Evolutionary conservation across 1,140 invertebrate species (phyloP).

Genomic region (Apis cerana): DNA sequence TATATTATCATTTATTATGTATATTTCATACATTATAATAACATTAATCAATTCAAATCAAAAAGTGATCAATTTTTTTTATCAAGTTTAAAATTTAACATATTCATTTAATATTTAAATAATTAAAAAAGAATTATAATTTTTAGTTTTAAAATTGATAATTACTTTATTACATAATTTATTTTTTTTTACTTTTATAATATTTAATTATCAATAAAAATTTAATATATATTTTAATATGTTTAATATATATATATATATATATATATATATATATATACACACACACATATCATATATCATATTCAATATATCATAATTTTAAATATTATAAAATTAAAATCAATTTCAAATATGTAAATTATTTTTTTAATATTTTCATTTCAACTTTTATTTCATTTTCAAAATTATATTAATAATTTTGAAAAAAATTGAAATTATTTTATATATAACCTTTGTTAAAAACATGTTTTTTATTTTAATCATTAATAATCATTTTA

Average conservation of each 20-base stretch:
- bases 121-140: neutral
- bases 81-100: neutral
- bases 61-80: neutral
- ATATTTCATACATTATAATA: neutral
- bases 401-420: neutral
- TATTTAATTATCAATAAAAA: neutral
- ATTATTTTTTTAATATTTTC: no score
- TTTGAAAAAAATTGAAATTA: neutral
- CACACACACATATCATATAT: neutral
- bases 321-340: no score
- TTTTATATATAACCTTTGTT: neutral
- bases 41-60: no score
- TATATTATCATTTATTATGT: neutral
- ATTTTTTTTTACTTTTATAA: no score
- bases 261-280: neutral
- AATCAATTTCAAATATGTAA: no score
- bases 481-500: neutral
- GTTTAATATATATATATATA: neutral
- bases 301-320: no score
- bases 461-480: neutral
- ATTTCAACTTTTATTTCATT: neutral
- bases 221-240: neutral
- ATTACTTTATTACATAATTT: no score
- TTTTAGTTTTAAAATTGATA: no score
- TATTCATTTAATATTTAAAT: neutral